Base-by-base conservation (phyloP, 2,797 vertebrate species). In the Pempheris klunzingeri region DNA sequence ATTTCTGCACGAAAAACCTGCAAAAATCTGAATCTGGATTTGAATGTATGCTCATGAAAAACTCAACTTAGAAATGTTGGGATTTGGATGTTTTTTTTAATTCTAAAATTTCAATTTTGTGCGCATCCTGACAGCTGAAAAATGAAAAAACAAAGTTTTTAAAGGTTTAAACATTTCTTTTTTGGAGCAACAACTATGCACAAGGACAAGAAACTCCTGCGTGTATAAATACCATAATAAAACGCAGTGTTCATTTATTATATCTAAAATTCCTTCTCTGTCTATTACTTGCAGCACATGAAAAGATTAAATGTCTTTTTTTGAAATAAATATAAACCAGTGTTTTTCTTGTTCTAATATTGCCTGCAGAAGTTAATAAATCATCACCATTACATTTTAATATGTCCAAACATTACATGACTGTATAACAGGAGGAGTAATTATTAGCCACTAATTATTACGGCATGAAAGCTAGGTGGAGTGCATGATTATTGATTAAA, bases 401-500 rank as follows among this genome's bases (percentile, higher is more conserved):
- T 71, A 46, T 43, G 41, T 49, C 44, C 3, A 24, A 41, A 47
- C 30, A 47, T 55, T 60, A 4, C 5, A 36, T 55, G 41, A 43
- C 8, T 74, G 18, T 15, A 58, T 58, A 71, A 12, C 18, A 50
- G 3, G 7, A 22, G 46, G 4, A 55, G 5, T 28, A 38, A 73
- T 77, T 34, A 44, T 24, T 22, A 69, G 11, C 14, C 4, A 34
- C 14, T 39, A 59, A 76, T 75, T 74, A 52, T 68, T 64, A 62
- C 18, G 8, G 32, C 22, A 79, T 46, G 55, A 73, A 80, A 15
- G 14, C 2, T 24, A 59, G 20, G 36, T 71, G 50, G 46, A 64
- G 65, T 22, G 24, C 2, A 24, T 17, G 32, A 32, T 70, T 20
- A 61, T 20, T 57, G 47, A 82, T 78, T 57, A 54, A 77, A 73